These are phyloP conservation scores for Acholoe squamosa DNA, from an alignment of 2,888 invertebrate species.

Conservation along the genomic window DNA sequence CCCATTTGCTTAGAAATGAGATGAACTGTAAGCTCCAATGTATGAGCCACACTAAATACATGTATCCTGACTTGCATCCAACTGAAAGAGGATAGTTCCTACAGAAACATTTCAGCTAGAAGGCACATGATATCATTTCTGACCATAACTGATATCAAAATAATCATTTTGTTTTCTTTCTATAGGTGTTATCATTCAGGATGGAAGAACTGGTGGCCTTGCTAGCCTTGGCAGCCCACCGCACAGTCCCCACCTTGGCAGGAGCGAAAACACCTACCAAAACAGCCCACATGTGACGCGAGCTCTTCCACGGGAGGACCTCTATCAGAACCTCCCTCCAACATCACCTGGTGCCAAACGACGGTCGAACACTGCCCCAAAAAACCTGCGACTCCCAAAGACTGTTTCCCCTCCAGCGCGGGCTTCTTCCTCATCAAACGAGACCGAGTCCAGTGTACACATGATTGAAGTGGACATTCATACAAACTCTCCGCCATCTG, in stretches of 20 bases:
- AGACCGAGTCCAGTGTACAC: conserved; percentile 20
- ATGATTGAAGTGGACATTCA: conserved; percentile 43
- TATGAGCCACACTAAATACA: no score
- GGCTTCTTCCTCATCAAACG: conserved; percentile 46
- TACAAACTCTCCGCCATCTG: not conserved
- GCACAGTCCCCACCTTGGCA: not conserved
- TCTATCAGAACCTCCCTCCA: conserved; percentile 58
- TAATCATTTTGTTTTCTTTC: not conserved
- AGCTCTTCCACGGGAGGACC: conserved; percentile 22
- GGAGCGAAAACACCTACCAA: conserved; percentile 18
- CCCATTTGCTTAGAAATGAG: no score
- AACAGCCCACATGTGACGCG: not conserved
- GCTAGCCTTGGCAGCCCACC: conserved; percentile 11
- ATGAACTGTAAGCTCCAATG: no score
- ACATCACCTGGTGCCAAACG: conserved; percentile 33
- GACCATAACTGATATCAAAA: not conserved
- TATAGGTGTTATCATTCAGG: conserved; percentile 50
- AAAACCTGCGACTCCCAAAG: not conserved
- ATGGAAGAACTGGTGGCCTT: not conserved
- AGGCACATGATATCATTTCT: no score
- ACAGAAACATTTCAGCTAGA: no score
- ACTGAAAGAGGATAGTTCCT: no score
- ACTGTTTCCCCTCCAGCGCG: not conserved
- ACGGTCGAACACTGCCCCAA: not conserved
- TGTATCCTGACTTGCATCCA: no score